Evolutionary conservation across 53 echinoderm and acorn worm genomes (phyloP), one percentile per base, ranked within the genome.

Genomic region (Arbacia lixula): DNA sequence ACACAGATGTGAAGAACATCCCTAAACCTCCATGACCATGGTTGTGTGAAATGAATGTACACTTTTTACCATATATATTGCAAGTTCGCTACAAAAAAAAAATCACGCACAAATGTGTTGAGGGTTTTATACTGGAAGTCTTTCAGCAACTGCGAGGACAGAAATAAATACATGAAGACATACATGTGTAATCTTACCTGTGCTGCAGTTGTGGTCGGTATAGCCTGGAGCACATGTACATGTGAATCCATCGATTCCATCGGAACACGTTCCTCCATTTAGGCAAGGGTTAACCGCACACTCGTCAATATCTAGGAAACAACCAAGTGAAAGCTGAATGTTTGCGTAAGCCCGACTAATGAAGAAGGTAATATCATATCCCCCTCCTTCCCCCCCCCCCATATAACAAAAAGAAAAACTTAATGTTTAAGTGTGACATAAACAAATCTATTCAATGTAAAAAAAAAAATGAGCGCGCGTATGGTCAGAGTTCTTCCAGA

Each of bases 241-340:
- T 19, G 19, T 16, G 55, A 25, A 77, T 36, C 60, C 40, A 12
- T 60, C 26, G 41, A 77, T 58, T 1, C 8, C 2, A 33, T 77
- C 60, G 11, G 29, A 25, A 17, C 78, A 77, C 10, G 19, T 0
- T 3, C 27, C 78, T 2, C 42, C 78, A 41, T 77, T 33, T 24
- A 29, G 39, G 26, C 78, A 77, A 2, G 78, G 60, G 28, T 3
- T 77, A 16, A 21, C n/a, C 3, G 0, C n/a, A 9, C 78, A 77
- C 26, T 60, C 78, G 6, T 77, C 36, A 14, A 77, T 60, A 2
- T 77, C 78, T 77, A 9, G 24, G 58, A 35, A 36, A 5, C 56
- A 60, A 32, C 3, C 35, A 66, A 5, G 5, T 2, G 21, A 20
- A 31, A 2, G 12, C 3, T 3, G 14, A 31, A 2, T 30, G 3